Evolutionary conservation across 2,888 invertebrate genomes (phyloP).

Genomic region (Julus scanicus): DNA sequence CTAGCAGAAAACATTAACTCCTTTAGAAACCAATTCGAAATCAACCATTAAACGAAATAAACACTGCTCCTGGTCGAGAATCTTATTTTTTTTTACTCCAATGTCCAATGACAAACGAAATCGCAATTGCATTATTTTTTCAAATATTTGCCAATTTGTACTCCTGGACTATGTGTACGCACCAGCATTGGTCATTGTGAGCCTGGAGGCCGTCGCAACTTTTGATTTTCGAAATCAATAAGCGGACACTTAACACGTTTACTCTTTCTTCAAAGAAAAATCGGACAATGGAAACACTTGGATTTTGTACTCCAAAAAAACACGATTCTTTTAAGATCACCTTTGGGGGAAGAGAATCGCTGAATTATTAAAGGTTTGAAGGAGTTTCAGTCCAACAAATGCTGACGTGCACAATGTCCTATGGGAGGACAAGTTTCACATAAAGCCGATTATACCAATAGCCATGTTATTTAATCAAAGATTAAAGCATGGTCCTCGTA

Average conservation of each 20-base stretch:
- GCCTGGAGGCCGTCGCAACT: slow-evolving; percentile 23
- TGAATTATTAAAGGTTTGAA: slow-evolving; percentile 15
- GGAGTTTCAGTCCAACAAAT: not conserved
- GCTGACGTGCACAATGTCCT: not conserved
- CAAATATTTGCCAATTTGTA: slow-evolving; percentile 10
- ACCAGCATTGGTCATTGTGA: not conserved
- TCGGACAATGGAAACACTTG: not conserved
- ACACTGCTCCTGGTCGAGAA: not conserved
- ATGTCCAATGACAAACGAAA: not conserved
- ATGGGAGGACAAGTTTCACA: not conserved
- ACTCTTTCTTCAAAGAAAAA: not conserved
- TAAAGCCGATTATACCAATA: not conserved
- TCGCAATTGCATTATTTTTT: slow-evolving; percentile 19
- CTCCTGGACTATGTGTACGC: not conserved
- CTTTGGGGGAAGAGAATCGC: not conserved
- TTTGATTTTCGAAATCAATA: not conserved
- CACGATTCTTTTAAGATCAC: slow-evolving; percentile 2
- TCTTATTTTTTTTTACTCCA: not conserved
- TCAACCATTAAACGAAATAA: slow-evolving; percentile 4
- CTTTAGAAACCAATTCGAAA: not conserved
- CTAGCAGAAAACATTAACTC: slow-evolving; percentile 24
- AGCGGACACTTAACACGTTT: slow-evolving; percentile 26
- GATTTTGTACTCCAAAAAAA: not conserved
- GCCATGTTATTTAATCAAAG: not conserved
- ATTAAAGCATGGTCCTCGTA: no score